phyloP scores from a whole-genome alignment of 2,888 invertebrate species.

The Eupithecia abbreviata region DNA sequence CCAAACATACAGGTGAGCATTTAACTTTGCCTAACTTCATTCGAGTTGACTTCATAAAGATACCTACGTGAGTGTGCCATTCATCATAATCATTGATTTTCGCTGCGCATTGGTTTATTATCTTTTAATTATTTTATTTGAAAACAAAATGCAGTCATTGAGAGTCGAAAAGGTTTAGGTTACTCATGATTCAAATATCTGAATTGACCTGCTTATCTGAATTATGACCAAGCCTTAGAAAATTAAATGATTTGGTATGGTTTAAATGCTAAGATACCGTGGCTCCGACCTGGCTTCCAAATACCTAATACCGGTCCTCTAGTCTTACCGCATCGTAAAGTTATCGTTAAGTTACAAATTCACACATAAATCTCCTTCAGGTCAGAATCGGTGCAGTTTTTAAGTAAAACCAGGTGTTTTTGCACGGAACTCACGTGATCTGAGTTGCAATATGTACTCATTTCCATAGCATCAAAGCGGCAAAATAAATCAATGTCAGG shows the following conservation, averaged over 20 bases:
- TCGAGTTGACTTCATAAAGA: neutral
- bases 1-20: neutral
- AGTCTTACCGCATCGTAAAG: neutral
- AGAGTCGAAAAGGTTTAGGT: neutral
- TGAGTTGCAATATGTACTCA: constrained; percentile 43
- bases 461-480: constrained; percentile 42
- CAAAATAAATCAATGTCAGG: constrained; percentile 21
- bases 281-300: neutral
- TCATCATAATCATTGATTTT: neutral
- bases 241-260: neutral
- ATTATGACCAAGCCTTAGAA: neutral
- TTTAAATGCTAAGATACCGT: neutral
- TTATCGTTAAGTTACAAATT: constrained; percentile 3
- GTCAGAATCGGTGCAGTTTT: constrained; percentile 44
- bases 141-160: neutral
- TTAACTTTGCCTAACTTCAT: neutral
- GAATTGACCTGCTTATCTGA: neutral
- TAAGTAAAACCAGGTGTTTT: constrained; percentile 55
- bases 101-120: neutral
- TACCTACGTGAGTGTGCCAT: neutral
- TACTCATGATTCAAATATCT: neutral
- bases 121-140: neutral
- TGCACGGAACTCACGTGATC: constrained; percentile 52
- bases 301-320: neutral
- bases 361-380: constrained; percentile 14